Evolutionary conservation across 2,797 vertebrate species (phyloP).

Genomic region (Lerista edwardsae): DNA sequence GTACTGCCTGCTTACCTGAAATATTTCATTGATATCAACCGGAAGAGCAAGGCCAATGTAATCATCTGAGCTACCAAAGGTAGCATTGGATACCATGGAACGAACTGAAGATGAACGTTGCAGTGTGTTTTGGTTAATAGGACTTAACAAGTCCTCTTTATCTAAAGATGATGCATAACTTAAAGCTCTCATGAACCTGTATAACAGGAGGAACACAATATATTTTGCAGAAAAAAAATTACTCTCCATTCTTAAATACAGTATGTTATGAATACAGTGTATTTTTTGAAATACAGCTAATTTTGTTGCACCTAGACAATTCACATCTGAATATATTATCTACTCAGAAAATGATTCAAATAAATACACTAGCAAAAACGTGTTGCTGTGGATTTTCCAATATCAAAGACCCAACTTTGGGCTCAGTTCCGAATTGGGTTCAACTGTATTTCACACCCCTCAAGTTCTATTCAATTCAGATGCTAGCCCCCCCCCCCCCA

Average conservation of each 20-base stretch:
- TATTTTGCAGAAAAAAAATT: neutral
- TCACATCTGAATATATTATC: neutral
- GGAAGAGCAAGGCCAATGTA: conserved; percentile 96
- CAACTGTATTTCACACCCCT: neutral
- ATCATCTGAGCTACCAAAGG: conserved; percentile 92
- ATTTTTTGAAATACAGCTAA: neutral
- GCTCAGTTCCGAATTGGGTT: neutral
- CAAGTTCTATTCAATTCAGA: neutral
- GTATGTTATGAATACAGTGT: neutral
- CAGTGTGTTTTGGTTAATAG: conserved; percentile 95
- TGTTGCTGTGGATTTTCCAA: neutral
- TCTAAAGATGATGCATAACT: conserved; percentile 97
- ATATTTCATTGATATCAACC: conserved; percentile 94
- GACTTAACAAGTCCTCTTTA: conserved; percentile 96
- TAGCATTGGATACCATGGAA: conserved; percentile 95
- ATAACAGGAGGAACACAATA: conserved; percentile 4
- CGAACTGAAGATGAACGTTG: conserved; percentile 97
- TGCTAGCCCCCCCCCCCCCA: neutral
- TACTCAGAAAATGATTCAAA: neutral
- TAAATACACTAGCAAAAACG: neutral
- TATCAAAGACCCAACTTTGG: neutral
- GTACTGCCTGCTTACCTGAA: conserved; percentile 79
- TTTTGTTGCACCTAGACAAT: neutral
- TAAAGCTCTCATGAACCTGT: conserved; percentile 97
- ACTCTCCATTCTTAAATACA: neutral